Evolutionary conservation across 2,888 invertebrate species (phyloP).

Genomic region (Drosophila fungiperda): DNA sequence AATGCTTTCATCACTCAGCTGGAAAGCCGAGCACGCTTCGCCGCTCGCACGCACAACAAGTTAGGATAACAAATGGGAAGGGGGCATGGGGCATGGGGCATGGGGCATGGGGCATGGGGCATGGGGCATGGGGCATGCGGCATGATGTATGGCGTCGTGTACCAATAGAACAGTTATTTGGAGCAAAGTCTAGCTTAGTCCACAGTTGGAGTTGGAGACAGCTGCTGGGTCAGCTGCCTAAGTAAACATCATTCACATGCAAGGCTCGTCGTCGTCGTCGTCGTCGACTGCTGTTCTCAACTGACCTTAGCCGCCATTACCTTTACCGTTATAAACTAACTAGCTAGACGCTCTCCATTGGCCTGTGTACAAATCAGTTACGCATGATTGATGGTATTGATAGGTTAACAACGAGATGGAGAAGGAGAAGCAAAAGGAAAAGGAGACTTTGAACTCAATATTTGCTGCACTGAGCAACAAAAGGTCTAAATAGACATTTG

Average conservation of each 20-base stretch:
- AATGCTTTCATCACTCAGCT: constrained; percentile 80
- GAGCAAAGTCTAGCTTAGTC: constrained; percentile 15
- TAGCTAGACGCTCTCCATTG: constrained; percentile 10
- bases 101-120: not conserved
- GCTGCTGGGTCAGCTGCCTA: constrained; percentile 60
- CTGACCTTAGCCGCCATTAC: constrained; percentile 70
- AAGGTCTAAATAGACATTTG: not conserved
- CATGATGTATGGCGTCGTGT: not conserved
- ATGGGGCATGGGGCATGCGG: not conserved
- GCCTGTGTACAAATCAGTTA: constrained; percentile 34
- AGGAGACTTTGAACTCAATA: not conserved
- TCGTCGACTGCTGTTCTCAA: constrained; percentile 43
- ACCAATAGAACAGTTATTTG: constrained; percentile 24
- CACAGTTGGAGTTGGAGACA: not conserved
- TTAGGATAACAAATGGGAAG: not conserved
- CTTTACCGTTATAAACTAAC: constrained; percentile 35
- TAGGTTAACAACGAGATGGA: not conserved
- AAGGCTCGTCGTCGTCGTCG: not conserved
- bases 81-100: not conserved
- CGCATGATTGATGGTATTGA: constrained; percentile 49
- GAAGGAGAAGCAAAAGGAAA: constrained; percentile 5
- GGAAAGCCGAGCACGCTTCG: constrained; percentile 75
- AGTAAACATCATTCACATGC: constrained; percentile 57
- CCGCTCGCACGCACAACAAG: constrained; percentile 67
- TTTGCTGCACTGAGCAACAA: not conserved